Base-by-base conservation (phyloP, 2,888 invertebrate species). In the Tenthredo livida region DNA sequence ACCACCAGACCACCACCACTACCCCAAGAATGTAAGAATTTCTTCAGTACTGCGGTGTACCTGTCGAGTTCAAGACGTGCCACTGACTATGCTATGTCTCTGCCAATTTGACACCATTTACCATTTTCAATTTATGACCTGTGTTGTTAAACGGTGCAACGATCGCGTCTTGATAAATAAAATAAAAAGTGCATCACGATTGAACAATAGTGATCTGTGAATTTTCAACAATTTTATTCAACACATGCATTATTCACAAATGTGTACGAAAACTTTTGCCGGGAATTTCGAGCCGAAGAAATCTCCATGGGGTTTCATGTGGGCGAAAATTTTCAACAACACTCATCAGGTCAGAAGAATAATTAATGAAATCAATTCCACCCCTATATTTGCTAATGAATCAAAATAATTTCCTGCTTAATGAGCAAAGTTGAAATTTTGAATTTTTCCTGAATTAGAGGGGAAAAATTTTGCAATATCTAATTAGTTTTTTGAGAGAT, bases 271-370 rank as follows among this genome's bases (percentile, higher is more conserved):
- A 25, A 47, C 29, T 12, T 10, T 54, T 15, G 7, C 65, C 17
- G 37, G 61, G 54, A 25, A 65, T 80, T 0, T 65, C 80, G 37
- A 15, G 25, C 33, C 83, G 47, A 83, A 43, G 61, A 33, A 61
- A 61, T 40, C 80, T 61, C 17, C 61, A 37, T 80, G 80, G 80
- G 33, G 47, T 67, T 83, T 25, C 70, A 25, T 50, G 17, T 83
- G 83, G 67, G n/a, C 65, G 67, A 83, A 70, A 83, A 25, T 83
- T 15, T 83, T 83, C 47, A 83, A 83, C 29, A 83, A 70, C 83
- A 83, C 47, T 47, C n/a, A 83, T 33, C 83, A 83, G 83, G 83
- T 83, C 47, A 83, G 83, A 9, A 83, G 3, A 67, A 65, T 61
- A 40, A 29, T 50, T 33, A 6, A 70, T 77, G 3, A 29, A 72